These are phyloP conservation scores for Atta texana DNA, from an alignment of 1,140 invertebrate genomes.

Conservation along the genomic window DNA sequence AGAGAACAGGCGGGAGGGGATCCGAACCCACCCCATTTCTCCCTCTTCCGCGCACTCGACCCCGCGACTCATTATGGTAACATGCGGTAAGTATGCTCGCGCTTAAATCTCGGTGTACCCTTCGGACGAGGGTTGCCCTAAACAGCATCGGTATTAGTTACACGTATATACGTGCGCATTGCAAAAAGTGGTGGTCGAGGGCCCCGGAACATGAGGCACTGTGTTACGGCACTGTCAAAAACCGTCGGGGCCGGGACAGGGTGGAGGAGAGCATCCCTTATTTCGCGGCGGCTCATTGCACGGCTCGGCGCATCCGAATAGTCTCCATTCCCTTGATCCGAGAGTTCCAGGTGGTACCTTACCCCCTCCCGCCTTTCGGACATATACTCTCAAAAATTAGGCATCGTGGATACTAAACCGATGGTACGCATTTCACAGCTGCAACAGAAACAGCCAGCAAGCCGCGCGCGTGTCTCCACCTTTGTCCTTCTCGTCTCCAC, in stretches of 20 bases:
- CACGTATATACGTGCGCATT: conserved; percentile 50
- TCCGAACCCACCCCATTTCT: conserved; percentile 3
- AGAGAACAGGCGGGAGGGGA: conserved; percentile 56
- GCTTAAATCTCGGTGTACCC: conserved; percentile 78
- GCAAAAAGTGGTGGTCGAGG: conserved; percentile 66
- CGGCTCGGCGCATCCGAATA: conserved; percentile 84
- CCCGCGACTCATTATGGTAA: conserved; percentile 84
- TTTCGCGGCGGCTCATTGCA: conserved; percentile 85
- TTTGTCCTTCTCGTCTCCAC: conserved; percentile 30
- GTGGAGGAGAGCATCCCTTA: conserved; percentile 82
- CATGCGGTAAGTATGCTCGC: conserved; percentile 84
- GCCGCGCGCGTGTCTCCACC: conserved; percentile 26
- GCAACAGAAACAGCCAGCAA: conserved; percentile 42
- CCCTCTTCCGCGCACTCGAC: conserved; percentile 31
- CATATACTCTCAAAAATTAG: conserved; percentile 75
- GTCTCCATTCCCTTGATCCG: conserved; percentile 76
- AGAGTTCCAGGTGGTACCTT: conserved; percentile 82
- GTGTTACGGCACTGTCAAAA: conserved; percentile 44
- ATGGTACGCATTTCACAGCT: conserved; percentile 66
- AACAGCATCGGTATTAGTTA: conserved; percentile 59
- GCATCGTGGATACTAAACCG: conserved; percentile 68
- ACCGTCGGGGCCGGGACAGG: conserved; percentile 39
- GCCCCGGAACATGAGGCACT: conserved; percentile 18
- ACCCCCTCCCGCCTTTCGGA: conserved; percentile 37
- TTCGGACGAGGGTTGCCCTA: conserved; percentile 54